Percentiles rank a stretch among this genome's conserved stretches.
phyloP scores from a whole-genome alignment of 2,113 vertebrate species.

The Coracopsis vasa region DNA sequence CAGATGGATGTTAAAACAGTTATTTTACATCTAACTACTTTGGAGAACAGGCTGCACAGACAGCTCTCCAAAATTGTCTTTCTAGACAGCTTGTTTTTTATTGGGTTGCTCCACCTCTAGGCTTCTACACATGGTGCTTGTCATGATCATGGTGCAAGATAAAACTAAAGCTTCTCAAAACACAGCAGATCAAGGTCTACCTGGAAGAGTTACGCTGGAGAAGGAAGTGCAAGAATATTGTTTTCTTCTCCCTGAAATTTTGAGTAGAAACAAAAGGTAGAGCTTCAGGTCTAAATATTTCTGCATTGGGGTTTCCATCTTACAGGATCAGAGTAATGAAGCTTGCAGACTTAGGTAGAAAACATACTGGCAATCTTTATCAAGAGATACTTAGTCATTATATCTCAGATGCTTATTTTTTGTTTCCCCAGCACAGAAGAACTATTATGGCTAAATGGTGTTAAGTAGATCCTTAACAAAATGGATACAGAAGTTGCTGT shows the following conservation, averaged over 20 bases:
- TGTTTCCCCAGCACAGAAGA: background rate
- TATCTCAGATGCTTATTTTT: background rate
- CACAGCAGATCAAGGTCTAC: background rate
- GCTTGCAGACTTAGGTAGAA: background rate
- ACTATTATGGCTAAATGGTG: background rate
- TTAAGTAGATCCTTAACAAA: background rate
- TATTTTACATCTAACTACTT: background rate
- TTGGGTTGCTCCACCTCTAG: background rate
- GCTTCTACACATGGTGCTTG: accelerated
- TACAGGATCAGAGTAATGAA: background rate
- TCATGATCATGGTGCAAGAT: background rate
- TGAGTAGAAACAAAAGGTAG: background rate
- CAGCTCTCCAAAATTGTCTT: background rate
- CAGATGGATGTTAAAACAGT: background rate
- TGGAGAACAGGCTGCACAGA: background rate
- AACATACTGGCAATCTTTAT: background rate
- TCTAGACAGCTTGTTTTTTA: background rate
- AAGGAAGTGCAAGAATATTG: background rate
- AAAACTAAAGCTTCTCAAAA: background rate
- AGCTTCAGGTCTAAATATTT: background rate
- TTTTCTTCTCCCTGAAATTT: background rate
- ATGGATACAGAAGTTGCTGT: background rate
- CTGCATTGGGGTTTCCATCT: background rate
- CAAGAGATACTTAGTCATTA: background rate
- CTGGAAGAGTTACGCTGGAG: background rate